Conservation (phyloP, 2,113 vertebrate species). For the Paradoxurus hermaphroditus region DNA sequence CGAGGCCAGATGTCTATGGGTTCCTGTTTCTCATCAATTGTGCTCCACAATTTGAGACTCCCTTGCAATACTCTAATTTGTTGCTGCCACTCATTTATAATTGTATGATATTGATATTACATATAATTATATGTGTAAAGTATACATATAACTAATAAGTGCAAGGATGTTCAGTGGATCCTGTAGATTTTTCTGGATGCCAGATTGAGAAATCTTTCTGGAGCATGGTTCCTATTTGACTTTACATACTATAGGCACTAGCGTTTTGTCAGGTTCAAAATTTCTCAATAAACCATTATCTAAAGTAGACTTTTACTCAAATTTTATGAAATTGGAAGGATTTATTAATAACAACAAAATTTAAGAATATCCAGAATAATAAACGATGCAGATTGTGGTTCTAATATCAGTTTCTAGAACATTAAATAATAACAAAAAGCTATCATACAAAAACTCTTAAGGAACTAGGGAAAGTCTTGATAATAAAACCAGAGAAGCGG, state of each 20-base stretch:
- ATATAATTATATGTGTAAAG: neutral
- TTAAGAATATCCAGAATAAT: neutral
- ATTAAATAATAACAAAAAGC: neutral
- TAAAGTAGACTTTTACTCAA: neutral
- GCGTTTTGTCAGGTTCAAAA: neutral
- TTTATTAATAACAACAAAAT: neutral
- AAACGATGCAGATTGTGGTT: neutral
- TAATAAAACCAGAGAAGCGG: neutral
- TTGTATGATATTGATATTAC: neutral
- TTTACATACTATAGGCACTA: neutral
- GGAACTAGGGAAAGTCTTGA: neutral
- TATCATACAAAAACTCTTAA: neutral
- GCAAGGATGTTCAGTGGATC: neutral
- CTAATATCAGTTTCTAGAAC: neutral
- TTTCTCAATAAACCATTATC: neutral
- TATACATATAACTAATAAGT: neutral
- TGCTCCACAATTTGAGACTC: neutral
- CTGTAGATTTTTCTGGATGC: neutral
- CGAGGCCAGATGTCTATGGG: neutral
- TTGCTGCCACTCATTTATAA: neutral
- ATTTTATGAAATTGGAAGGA: neutral
- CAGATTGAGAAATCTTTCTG: neutral
- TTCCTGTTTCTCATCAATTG: neutral
- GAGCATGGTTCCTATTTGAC: neutral
- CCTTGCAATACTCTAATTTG: neutral